Evolutionary conservation across 1,140 invertebrate genomes (phyloP).

Genomic region (Bradysia coprophila): DNA sequence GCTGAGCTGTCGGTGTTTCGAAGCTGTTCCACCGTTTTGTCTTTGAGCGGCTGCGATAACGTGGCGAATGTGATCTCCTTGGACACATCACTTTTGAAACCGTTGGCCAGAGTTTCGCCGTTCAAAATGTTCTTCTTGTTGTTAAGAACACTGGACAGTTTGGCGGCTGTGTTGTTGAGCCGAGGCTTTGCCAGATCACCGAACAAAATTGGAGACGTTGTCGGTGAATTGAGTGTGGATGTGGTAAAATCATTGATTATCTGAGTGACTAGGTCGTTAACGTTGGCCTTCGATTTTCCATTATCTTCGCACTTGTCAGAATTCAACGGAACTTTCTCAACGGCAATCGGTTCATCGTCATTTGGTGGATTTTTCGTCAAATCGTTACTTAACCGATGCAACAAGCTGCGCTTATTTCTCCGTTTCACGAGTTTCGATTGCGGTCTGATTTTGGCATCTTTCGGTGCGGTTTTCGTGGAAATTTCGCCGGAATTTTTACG

Average conservation of each 20-base stretch:
- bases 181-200: neutral
- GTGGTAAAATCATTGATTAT: neutral
- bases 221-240: neutral
- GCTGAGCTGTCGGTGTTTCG: neutral
- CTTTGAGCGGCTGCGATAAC: neutral
- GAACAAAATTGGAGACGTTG: neutral
- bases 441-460: too few species aligned
- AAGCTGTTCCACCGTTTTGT: neutral
- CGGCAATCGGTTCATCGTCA: neutral
- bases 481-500: too few species aligned
- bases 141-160: neutral
- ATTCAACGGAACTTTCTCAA: neutral
- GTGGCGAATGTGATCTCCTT: neutral
- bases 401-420: too few species aligned
- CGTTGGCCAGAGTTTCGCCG: neutral
- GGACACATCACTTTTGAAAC: neutral
- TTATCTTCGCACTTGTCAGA: too few species aligned
- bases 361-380: neutral
- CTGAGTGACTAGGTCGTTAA: neutral
- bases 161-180: neutral
- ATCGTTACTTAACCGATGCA: too few species aligned
- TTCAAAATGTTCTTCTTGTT: neutral
- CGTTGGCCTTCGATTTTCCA: neutral
- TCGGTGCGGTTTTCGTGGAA: too few species aligned
- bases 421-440: too few species aligned